Conservation (phyloP, 2,888 invertebrate species). For the Tinea trinotella region DNA sequence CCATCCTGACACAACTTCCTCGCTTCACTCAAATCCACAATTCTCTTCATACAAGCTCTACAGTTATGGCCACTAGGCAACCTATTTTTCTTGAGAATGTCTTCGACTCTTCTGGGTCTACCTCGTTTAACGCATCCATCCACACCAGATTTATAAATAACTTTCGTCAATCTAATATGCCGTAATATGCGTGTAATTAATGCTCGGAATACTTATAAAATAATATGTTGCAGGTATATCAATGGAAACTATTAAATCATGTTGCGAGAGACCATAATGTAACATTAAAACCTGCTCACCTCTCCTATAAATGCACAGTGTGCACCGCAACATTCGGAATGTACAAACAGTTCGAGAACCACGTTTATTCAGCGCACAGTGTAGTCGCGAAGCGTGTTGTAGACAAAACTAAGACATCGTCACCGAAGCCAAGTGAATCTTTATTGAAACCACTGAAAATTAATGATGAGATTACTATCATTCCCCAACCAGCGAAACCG, state of each 20-base stretch:
- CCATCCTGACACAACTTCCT: too few species aligned
- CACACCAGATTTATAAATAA: too few species aligned
- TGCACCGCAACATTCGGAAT: slow-evolving; percentile 95
- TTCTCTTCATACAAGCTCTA: too few species aligned
- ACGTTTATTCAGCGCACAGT: slow-evolving; percentile 94
- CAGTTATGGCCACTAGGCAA: too few species aligned
- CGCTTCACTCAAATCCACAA: too few species aligned
- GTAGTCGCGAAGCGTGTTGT: slow-evolving; percentile 84
- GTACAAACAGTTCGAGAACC: slow-evolving; percentile 96
- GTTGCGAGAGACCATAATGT: slow-evolving; percentile 93
- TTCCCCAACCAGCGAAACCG: slow-evolving; percentile 79
- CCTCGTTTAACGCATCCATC: too few species aligned
- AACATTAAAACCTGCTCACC: slow-evolving; percentile 91
- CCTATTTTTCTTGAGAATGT: too few species aligned
- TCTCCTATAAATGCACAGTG: slow-evolving; percentile 95
- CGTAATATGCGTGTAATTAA: too few species aligned
- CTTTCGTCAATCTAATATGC: too few species aligned
- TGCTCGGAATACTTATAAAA: too few species aligned
- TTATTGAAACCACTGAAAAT: slow-evolving; percentile 85
- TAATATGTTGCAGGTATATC: slow-evolving; percentile 82
- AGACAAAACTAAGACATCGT: slow-evolving; percentile 45
- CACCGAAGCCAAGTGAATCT: slow-evolving; percentile 36
- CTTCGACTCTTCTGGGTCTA: too few species aligned
- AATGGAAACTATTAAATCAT: slow-evolving; percentile 93
- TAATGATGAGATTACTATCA: slow-evolving; percentile 91